Evolutionary conservation across 2,888 invertebrate species (phyloP).

Genomic region (Himalopsyche tibetana): DNA sequence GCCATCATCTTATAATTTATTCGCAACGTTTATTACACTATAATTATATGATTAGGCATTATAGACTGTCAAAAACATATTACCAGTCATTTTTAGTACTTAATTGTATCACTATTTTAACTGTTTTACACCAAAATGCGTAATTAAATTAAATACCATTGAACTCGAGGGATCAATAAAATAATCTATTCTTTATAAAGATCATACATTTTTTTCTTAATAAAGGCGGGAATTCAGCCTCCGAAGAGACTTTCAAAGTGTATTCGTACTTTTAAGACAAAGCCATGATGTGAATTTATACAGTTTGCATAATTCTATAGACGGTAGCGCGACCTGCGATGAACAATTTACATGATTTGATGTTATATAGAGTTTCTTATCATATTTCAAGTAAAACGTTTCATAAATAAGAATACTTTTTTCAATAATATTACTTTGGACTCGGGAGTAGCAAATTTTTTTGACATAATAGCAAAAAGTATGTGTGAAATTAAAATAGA

Average conservation of each 20-base stretch:
- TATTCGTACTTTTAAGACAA: constrained; percentile 1
- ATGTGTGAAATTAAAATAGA: too few relatives aligned
- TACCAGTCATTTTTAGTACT: too few relatives aligned
- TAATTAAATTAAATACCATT: too few relatives aligned
- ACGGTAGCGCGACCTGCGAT: background rate
- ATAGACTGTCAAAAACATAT: too few relatives aligned
- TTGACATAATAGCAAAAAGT: too few relatives aligned
- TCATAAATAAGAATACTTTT: background rate
- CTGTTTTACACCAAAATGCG: too few relatives aligned
- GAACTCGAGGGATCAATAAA: background rate
- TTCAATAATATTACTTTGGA: background rate
- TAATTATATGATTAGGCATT: too few relatives aligned
- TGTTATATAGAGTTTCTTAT: background rate
- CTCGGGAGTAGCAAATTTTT: background rate
- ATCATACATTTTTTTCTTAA: background rate
- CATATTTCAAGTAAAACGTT: background rate
- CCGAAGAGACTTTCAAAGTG: background rate
- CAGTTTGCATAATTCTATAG: constrained; percentile 19
- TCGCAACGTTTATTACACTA: too few relatives aligned
- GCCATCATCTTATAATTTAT: too few relatives aligned
- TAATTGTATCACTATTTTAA: too few relatives aligned
- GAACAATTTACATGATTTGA: constrained; percentile 30
- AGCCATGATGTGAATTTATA: background rate
- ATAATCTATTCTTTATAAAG: background rate
- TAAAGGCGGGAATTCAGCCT: background rate